phyloP scores from a whole-genome alignment of 2,888 invertebrate genomes.

The Tenthredo distinguenda region DNA sequence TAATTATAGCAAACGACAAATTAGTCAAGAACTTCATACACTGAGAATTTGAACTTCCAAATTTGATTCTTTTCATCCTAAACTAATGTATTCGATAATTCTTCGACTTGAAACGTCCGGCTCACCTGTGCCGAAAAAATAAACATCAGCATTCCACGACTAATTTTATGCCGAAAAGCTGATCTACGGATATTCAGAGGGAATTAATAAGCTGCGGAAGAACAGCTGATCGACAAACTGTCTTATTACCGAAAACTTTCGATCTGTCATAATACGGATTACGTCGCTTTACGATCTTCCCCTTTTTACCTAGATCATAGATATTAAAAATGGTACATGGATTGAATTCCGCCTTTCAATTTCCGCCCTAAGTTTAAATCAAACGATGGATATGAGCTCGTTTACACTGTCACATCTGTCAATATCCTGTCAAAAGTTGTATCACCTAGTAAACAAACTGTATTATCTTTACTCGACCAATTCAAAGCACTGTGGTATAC shows the following conservation, averaged over 20 bases:
- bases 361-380: neutral
- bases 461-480: neutral
- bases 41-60: neutral
- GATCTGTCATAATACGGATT: neutral
- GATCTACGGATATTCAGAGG: neutral
- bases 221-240: neutral
- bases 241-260: neutral
- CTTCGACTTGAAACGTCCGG: neutral
- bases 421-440: neutral
- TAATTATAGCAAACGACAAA: neutral
- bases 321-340: neutral
- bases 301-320: neutral
- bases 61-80: neutral
- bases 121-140: neutral
- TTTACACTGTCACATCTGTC: neutral
- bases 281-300: neutral
- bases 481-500: neutral
- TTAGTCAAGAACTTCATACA: neutral
- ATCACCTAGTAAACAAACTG: neutral
- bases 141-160: slow-evolving; percentile 6
- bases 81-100: neutral
- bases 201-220: neutral
- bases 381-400: neutral
- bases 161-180: neutral
- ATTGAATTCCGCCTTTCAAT: neutral